Percentiles rank a stretch among this genome's conserved stretches.
These are phyloP conservation scores for Parascotia fuliginaria DNA, from an alignment of 2,888 invertebrate species.

Conservation along the genomic window DNA sequence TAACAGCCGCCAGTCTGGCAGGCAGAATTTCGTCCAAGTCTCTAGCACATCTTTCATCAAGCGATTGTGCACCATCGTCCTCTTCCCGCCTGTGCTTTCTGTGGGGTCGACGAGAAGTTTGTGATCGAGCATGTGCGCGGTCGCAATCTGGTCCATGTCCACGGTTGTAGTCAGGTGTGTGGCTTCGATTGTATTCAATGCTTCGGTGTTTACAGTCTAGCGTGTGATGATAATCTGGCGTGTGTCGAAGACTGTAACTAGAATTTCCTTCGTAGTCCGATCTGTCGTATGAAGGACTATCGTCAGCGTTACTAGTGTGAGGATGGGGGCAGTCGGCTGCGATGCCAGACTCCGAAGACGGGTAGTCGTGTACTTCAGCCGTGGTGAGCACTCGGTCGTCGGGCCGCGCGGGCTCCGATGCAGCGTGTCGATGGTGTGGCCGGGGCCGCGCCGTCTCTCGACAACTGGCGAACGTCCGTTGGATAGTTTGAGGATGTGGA, in stretches of 20 bases:
- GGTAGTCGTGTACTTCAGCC: conserved; percentile 82
- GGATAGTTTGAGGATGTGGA: conserved; percentile 83
- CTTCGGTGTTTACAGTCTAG: conserved; percentile 75
- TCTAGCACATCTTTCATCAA: conserved; percentile 79
- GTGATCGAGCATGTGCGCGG: conserved; percentile 67
- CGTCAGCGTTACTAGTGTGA: conserved; percentile 78
- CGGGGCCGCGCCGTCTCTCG: conserved; percentile 73
- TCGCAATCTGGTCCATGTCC: conserved; percentile 75
- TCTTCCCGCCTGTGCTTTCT: conserved; percentile 73
- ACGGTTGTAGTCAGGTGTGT: conserved; percentile 77
- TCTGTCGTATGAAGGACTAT: conserved; percentile 78
- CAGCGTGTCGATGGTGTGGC: conserved; percentile 75
- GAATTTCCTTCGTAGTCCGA: conserved; percentile 80
- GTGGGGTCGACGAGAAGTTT: conserved; percentile 71
- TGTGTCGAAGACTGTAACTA: conserved; percentile 73
- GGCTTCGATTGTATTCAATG: conserved; percentile 74
- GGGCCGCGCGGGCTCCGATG: conserved; percentile 77
- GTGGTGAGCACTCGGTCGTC: conserved; percentile 81
- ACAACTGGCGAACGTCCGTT: conserved; percentile 78
- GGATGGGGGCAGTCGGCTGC: conserved; percentile 81
- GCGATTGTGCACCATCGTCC: conserved; percentile 78
- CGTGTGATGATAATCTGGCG: conserved; percentile 74
- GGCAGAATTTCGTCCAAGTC: conserved; percentile 83
- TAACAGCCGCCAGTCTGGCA: conserved; percentile 79
- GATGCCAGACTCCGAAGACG: conserved; percentile 83